Evolutionary conservation across 1,140 invertebrate species (phyloP), one percentile per base, ranked within the genome.

Genomic region (Trichonephila clavata): DNA sequence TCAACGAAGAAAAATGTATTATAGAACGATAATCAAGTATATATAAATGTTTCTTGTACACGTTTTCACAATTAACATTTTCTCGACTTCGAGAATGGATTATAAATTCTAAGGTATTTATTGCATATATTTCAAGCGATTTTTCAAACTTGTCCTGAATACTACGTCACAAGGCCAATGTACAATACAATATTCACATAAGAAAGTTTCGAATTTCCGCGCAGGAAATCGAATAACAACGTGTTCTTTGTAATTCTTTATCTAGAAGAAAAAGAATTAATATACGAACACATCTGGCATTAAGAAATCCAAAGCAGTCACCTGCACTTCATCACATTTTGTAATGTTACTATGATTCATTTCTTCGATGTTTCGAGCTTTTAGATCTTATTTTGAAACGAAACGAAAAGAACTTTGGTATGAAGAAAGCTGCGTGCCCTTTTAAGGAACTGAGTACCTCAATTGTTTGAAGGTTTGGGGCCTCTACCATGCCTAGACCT

Each of bases 401-500:
- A 21, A 61, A 21, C 7, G 16, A 20, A 32, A 86, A 86, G 32
- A 39, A 24, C 24, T 68, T 68, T 57, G 21, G 6, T 24, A 32
- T 6, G 13, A 81, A 43, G 14, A 90, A 61, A 90, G 63, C 71
- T 61, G 24, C n/a, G 24, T 39, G 39, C 71, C 59, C 50, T 81
- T 90, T 32, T 24, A 81, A 81, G 71, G 88, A 90, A 80, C 57
- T 90, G 57, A 60, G 24, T 90, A 90, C 88, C 71, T 90, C 7
- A 90, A 60, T 24, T 20, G n/a, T 60, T 90, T 68, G 59, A 24
- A 27, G 71, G 50, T 21, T 27, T 20, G 39, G 32, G 63, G 3
- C 27, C 43, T 65, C 57, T 65, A 21, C 32, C 16, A 39, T 20
- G 32, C 27, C 32, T 21, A 60, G 32, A 60, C 59, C 13, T 27